These are phyloP conservation scores for Epicampocera succincta DNA, from an alignment of 2,888 invertebrate species.

Conservation along the genomic window DNA sequence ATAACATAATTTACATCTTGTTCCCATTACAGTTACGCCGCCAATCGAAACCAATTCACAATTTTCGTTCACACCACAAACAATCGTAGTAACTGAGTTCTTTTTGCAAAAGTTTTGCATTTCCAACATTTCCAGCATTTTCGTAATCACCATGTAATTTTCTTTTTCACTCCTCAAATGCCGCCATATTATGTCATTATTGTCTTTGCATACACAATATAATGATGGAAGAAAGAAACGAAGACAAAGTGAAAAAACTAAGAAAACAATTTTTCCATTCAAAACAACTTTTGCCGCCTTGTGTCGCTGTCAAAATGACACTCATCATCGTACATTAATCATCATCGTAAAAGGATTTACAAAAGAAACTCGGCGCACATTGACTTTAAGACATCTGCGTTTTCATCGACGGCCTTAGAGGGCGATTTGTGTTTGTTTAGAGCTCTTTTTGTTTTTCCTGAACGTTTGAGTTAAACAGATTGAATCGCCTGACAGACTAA, in stretches of 20 bases:
- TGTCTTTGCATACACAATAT: neutral
- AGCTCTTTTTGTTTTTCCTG: neutral
- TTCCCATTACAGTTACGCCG: too few relatives aligned
- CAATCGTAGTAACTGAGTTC: conserved; percentile 1
- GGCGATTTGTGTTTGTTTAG: neutral
- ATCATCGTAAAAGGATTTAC: conserved; percentile 68
- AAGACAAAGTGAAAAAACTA: conserved; percentile 13
- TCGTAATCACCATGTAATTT: conserved; percentile 65
- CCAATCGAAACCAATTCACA: too few relatives aligned
- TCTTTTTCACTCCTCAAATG: conserved; percentile 52
- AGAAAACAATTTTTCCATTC: conserved; percentile 52
- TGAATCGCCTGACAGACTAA: neutral
- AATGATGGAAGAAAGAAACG: conserved; percentile 37
- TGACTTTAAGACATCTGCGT: conserved; percentile 14
- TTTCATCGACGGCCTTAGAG: conserved; percentile 27
- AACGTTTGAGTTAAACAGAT: conserved; percentile 6
- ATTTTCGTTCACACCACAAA: neutral
- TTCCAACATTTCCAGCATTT: conserved; percentile 48
- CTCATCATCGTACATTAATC: conserved; percentile 63
- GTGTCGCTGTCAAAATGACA: conserved; percentile 62
- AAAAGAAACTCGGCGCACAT: conserved; percentile 52
- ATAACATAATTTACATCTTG: too few relatives aligned
- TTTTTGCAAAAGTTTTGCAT: conserved; percentile 14
- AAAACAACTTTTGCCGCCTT: conserved; percentile 63
- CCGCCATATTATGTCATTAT: conserved; percentile 68